These are phyloP conservation scores for Erpobdella octoculata DNA, from an alignment of 2,888 invertebrate genomes.

Conservation along the genomic window DNA sequence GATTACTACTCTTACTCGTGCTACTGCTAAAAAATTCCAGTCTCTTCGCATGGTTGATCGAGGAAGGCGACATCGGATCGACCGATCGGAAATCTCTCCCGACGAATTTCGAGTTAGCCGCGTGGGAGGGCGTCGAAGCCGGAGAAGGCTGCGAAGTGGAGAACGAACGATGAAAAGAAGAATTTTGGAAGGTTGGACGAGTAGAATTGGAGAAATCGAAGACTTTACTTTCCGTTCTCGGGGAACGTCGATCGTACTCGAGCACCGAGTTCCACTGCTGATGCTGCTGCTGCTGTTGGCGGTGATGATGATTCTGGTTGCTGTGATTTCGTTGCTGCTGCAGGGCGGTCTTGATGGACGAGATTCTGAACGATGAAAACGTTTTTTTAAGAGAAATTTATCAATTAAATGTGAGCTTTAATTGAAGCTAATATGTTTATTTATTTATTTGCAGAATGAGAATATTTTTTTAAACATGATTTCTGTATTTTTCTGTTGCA, in stretches of 20 bases:
- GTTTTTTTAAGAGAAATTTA: too few species aligned
- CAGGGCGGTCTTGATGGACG: neutral
- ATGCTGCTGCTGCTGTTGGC: neutral
- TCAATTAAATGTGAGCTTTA: too few species aligned
- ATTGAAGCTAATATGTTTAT: too few species aligned
- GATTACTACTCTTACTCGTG: neutral
- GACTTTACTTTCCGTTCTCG: neutral
- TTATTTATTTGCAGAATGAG: too few species aligned
- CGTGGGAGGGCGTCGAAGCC: neutral
- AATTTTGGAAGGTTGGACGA: neutral
- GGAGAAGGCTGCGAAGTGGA: neutral
- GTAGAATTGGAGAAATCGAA: neutral
- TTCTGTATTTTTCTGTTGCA: too few species aligned
- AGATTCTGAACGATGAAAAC: too few species aligned
- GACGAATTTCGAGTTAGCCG: neutral
- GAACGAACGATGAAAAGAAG: neutral
- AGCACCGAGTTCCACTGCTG: conserved; percentile 9
- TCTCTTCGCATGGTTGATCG: conserved; percentile 25
- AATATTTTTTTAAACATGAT: too few species aligned
- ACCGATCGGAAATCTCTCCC: neutral
- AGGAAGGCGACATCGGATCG: conserved; percentile 5
- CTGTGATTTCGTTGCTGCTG: neutral
- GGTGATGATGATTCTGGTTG: neutral
- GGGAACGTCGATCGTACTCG: neutral
- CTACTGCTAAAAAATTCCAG: conserved; percentile 4